Evolutionary conservation across 1,140 invertebrate species (phyloP).

Genomic region (Drosophila lacteicornis): DNA sequence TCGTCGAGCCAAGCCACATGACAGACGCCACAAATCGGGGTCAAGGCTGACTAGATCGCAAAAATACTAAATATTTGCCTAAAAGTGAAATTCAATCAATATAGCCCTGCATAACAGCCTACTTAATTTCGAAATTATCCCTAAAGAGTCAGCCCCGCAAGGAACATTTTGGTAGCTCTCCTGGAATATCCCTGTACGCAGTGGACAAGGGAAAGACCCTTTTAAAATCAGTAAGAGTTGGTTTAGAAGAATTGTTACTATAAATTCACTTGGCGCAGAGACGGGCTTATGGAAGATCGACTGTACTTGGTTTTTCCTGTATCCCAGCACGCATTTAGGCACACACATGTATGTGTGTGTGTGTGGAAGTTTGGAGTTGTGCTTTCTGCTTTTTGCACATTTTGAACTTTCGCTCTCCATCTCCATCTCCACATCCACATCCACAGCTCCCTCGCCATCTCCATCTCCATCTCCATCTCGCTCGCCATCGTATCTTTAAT

Average conservation of each 20-base stretch:
- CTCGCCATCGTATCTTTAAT: slow-evolving; percentile 76
- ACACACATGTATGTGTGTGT: slow-evolving; percentile 1
- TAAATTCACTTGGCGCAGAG: not conserved
- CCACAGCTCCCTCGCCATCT: slow-evolving; percentile 16
- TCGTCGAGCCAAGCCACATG: not conserved
- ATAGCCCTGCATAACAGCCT: too few relatives aligned
- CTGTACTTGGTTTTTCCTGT: slow-evolving; percentile 37
- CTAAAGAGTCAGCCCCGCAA: too few relatives aligned
- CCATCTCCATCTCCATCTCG: slow-evolving; percentile 56
- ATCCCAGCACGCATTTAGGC: slow-evolving; percentile 26
- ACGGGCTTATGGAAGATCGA: not conserved
- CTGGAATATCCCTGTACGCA: too few relatives aligned
- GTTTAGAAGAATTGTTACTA: too few relatives aligned
- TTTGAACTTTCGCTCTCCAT: slow-evolving; percentile 57
- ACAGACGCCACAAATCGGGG: not conserved
- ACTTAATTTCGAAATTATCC: too few relatives aligned
- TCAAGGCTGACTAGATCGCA: not conserved
- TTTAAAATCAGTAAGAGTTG: too few relatives aligned
- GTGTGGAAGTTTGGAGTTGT: slow-evolving; percentile 26
- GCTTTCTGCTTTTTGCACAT: slow-evolving; percentile 55
- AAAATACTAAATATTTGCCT: not conserved
- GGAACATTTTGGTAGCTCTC: too few relatives aligned
- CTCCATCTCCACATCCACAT: slow-evolving; percentile 37
- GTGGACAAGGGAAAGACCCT: too few relatives aligned
- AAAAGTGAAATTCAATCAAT: too few relatives aligned